Percentiles rank a stretch among this genome's conserved stretches.
Conservation (phyloP, 2,797 vertebrate genomes). For the Anisognathus igniventris region DNA sequence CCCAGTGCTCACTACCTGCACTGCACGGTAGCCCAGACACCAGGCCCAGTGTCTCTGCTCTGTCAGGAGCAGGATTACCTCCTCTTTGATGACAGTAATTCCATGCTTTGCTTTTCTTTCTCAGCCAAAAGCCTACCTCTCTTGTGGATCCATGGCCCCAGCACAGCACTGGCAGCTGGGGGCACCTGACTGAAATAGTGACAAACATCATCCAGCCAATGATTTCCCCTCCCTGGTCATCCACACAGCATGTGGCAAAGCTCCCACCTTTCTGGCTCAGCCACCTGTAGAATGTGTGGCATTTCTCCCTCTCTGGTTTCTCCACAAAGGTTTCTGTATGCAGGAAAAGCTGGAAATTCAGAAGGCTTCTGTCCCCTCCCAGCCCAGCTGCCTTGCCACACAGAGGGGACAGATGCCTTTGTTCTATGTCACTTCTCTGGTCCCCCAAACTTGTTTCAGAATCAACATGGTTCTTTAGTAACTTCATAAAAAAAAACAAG, state of each 20-base stretch:
- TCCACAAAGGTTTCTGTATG: neutral
- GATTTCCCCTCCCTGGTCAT: neutral
- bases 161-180: neutral
- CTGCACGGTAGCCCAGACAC: neutral
- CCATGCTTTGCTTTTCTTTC: neutral
- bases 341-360: neutral
- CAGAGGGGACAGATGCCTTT: neutral
- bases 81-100: neutral
- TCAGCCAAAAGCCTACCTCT: neutral
- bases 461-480: neutral
- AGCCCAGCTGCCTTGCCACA: neutral
- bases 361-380: neutral
- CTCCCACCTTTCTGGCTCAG: neutral
- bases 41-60: neutral
- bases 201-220: neutral
- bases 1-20: rapidly evolving
- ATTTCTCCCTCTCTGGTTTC: neutral
- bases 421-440: neutral
- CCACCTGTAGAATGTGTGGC: neutral
- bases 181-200: neutral
- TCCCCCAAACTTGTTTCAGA: neutral
- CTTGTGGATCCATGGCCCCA: neutral
- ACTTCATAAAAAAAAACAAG: conserved; percentile 26
- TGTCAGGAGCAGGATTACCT: neutral
- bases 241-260: neutral